These are phyloP conservation scores for Nipponia nippon DNA, from an alignment of 2,113 vertebrate genomes.

Conservation along the genomic window DNA sequence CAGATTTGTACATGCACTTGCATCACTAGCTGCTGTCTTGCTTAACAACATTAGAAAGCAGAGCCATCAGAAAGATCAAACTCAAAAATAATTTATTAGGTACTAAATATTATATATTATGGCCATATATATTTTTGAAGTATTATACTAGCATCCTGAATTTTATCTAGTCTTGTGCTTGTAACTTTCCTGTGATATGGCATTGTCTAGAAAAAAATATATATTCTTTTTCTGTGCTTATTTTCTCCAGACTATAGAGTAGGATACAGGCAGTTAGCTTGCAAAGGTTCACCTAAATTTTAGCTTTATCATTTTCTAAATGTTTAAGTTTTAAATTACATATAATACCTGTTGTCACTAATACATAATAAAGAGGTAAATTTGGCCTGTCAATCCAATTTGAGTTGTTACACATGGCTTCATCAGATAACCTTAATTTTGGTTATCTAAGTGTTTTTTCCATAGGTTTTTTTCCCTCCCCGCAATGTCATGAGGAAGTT, in stretches of 20 bases:
- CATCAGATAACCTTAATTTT: background rate
- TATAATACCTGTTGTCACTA: background rate
- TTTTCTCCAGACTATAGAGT: background rate
- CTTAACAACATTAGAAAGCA: background rate
- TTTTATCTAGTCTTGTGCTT: background rate
- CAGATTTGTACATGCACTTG: background rate
- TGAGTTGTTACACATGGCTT: background rate
- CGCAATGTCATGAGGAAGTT: background rate
- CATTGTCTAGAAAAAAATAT: background rate
- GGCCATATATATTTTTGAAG: background rate
- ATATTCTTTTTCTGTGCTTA: background rate
- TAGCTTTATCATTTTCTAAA: background rate
- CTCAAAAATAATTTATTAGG: background rate
- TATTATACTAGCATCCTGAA: background rate
- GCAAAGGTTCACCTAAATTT: background rate
- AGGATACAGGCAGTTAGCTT: background rate
- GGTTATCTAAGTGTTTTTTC: background rate
- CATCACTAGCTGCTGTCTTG: background rate
- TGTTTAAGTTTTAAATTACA: background rate
- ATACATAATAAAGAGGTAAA: background rate
- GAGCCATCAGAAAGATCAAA: background rate
- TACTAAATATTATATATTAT: background rate
- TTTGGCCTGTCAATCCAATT: background rate
- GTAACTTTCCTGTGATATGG: background rate
- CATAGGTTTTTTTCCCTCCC: background rate